Base-by-base conservation (phyloP, 2,113 vertebrate genomes). In the Arvicanthis niloticus region DNA sequence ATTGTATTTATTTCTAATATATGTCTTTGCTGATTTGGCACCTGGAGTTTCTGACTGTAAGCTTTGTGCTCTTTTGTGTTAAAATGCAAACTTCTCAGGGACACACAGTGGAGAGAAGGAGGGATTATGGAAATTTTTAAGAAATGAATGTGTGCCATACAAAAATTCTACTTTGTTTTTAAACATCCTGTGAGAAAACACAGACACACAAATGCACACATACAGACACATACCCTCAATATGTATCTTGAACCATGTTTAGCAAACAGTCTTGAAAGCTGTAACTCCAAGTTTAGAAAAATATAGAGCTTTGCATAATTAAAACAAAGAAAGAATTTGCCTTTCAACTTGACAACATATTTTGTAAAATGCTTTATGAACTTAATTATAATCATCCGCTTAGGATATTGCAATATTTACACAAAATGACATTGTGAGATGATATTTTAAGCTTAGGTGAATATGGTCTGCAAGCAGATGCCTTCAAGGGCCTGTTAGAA, bases 391-490 rank as follows among this genome's bases (percentile, higher is more conserved):
- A 80, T 22, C 21, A 37, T 26, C 45, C 85, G 40, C 22, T 34
- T 65, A 65, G 88, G 42, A 17, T 26, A 60, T 29, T 73, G 10
- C 60, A 73, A 88, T 34, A 48, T 37, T 67, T 84, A 42, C 19
- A 37, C 34, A 77, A 93, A 45, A 19, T 37, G 37, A 31, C 21
- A 67, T n/a, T 53, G 2, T 19, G 48, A 92, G 34, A 1, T 84
- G 58, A 16, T 29, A 62, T 92, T 97, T 95, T 81, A 85, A 97
- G 58, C 65, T 15, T 84, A 81, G 70, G 53, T 91, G 42, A 92
- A 56, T 73, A 12, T 89, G 37, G 7, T 91, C 53, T 93, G 42
- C 0, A 75, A n/a, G 3, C 26, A 51, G 45, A 81, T 62, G 22
- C 34, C n/a, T 88, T 94, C 26, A 65, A 78, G 67, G 82, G 88